Conservation (phyloP, 2,797 vertebrate species). For the Varecia variegata region DNA sequence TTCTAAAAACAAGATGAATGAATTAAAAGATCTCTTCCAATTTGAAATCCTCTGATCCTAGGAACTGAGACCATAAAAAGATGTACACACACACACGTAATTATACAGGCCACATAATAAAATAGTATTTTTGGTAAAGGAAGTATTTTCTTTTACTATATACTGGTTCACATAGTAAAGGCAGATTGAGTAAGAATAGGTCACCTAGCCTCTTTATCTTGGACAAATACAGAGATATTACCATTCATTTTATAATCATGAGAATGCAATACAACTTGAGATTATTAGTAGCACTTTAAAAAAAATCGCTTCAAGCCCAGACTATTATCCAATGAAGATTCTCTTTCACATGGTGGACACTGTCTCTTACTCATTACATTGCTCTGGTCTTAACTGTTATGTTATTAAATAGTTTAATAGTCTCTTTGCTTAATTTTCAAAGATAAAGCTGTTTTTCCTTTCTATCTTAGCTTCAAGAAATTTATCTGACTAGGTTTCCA, state of each 20-base stretch:
- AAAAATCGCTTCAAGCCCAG: background rate
- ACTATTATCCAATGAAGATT: background rate
- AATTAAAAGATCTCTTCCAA: background rate
- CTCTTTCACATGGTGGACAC: background rate
- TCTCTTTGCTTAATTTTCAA: background rate
- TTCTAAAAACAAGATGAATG: background rate
- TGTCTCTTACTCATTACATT: background rate
- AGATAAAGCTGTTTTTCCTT: conserved; percentile 16
- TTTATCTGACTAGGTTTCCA: background rate
- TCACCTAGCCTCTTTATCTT: background rate
- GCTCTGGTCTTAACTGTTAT: background rate
- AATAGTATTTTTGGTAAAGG: background rate
- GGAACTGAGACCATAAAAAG: background rate
- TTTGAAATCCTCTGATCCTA: conserved; percentile 23
- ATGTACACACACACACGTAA: background rate
- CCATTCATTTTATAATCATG: background rate
- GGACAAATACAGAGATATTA: background rate
- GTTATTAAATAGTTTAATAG: background rate
- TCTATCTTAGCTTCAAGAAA: conserved; percentile 19
- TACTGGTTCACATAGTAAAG: background rate
- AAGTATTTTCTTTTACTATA: conserved; percentile 9
- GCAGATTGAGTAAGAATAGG: background rate
- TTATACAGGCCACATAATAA: background rate
- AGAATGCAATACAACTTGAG: background rate
- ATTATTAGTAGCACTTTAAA: background rate